These are phyloP conservation scores for Julus scanicus DNA, from an alignment of 2,888 invertebrate genomes.

Conservation along the genomic window DNA sequence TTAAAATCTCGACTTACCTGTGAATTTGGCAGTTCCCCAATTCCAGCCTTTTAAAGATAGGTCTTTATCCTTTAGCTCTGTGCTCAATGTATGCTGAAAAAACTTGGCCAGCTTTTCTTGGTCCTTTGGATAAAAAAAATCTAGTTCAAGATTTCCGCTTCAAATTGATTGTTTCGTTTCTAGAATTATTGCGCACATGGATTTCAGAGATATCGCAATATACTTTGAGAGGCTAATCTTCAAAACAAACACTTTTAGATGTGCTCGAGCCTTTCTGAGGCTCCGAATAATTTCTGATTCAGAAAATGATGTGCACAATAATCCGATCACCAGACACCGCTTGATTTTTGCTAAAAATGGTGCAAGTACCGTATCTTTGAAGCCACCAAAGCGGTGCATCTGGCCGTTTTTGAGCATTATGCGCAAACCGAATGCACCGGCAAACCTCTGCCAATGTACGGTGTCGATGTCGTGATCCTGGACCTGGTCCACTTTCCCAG, in stretches of 20 bases:
- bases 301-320: no score
- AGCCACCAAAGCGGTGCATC: constrained; percentile 91
- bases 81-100: constrained; percentile 82
- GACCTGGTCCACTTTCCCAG: constrained; percentile 95
- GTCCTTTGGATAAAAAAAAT: constrained; percentile 71
- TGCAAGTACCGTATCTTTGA: constrained; percentile 81
- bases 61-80: constrained; percentile 90
- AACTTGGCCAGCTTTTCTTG: constrained; percentile 93
- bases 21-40: constrained; percentile 96
- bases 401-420: constrained; percentile 90
- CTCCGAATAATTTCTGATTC: no score
- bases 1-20: constrained; percentile 68
- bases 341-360: not conserved
- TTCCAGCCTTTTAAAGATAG: constrained; percentile 98
- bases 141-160: no score
- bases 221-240: no score
- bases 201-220: no score
- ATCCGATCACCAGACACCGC: no score
- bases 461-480: constrained; percentile 85
- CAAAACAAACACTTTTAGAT: no score
- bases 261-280: no score
- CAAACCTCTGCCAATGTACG: constrained; percentile 92
- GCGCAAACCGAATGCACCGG: constrained; percentile 88
- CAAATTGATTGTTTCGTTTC: no score
- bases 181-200: no score